phyloP scores from a whole-genome alignment of 2,888 invertebrate genomes.

The Drosophila tanythrix region DNA sequence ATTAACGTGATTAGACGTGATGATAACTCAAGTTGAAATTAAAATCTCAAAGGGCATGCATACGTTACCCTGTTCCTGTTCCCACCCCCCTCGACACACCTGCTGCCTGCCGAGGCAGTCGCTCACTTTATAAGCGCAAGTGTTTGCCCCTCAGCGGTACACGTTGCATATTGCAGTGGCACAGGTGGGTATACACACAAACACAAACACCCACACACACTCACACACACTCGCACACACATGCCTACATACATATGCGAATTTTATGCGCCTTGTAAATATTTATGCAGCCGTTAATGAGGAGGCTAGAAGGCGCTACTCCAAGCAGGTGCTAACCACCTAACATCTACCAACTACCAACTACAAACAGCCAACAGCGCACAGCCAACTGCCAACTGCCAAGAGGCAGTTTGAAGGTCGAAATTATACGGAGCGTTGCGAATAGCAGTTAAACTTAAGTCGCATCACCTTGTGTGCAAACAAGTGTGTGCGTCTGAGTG shows the following conservation, averaged over 20 bases:
- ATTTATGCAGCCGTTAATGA: conserved; percentile 79
- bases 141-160: conserved; percentile 38
- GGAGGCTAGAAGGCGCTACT: conserved; percentile 51
- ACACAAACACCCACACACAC: background rate
- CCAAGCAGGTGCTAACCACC: conserved; percentile 54
- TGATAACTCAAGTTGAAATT: conserved; percentile 70
- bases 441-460: conserved; percentile 47
- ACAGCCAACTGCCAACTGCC: conserved; percentile 39
- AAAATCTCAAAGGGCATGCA: conserved; percentile 57
- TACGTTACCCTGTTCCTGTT: background rate
- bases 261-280: conserved; percentile 75
- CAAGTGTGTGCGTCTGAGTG: background rate
- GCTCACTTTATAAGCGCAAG: conserved; percentile 59
- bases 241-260: conserved; percentile 8
- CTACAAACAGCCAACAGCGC: conserved; percentile 36
- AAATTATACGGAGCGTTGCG: conserved; percentile 43
- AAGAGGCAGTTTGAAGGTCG: conserved; percentile 64
- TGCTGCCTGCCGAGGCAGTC: conserved; percentile 10
- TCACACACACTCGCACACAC: background rate
- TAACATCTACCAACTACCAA: conserved; percentile 44
- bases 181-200: background rate
- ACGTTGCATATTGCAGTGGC: conserved; percentile 13
- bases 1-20: conserved; percentile 77
- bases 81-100: background rate
- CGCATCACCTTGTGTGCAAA: conserved; percentile 3